A percentile compares a stretch with the other conserved stretches of the same genome.
Conservation (phyloP, 2,797 vertebrate genomes). For the Scleropages formosus region DNA sequence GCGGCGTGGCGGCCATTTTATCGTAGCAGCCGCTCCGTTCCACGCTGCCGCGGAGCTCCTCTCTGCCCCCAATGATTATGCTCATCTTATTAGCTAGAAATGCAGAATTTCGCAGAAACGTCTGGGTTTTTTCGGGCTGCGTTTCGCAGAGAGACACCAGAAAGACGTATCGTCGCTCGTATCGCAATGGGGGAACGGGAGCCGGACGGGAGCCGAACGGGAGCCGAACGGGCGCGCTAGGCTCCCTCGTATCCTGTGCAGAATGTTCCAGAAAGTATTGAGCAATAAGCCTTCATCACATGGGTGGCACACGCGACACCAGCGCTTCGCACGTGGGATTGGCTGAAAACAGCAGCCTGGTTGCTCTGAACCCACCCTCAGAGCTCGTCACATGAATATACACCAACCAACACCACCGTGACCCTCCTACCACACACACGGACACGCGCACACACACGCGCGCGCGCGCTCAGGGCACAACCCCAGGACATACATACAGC, state of each 20-base stretch:
- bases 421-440: constrained; percentile 30
- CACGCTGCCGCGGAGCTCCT: too few species aligned
- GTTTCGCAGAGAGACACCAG: too few species aligned
- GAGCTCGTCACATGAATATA: constrained; percentile 29
- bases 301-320: constrained; percentile 40
- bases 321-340: constrained; percentile 15
- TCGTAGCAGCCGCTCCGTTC: too few species aligned
- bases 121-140: too few species aligned
- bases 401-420: constrained; percentile 37
- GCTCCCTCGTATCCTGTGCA: constrained; percentile 47
- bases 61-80: too few species aligned
- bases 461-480: constrained; percentile 37
- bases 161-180: too few species aligned
- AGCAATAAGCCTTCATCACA: constrained; percentile 51
- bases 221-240: neutral
- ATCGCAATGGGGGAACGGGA: neutral
- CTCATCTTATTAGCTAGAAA: too few species aligned
- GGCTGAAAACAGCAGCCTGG: neutral
- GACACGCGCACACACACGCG: constrained; percentile 26
- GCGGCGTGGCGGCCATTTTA: too few species aligned
- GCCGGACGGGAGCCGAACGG: neutral
- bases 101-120: too few species aligned
- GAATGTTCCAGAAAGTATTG: constrained; percentile 50
- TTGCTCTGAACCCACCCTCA: too few species aligned
- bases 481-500: constrained; percentile 53